Base-by-base conservation (phyloP, 2,797 vertebrate genomes). In the Artibeus lituratus region DNA sequence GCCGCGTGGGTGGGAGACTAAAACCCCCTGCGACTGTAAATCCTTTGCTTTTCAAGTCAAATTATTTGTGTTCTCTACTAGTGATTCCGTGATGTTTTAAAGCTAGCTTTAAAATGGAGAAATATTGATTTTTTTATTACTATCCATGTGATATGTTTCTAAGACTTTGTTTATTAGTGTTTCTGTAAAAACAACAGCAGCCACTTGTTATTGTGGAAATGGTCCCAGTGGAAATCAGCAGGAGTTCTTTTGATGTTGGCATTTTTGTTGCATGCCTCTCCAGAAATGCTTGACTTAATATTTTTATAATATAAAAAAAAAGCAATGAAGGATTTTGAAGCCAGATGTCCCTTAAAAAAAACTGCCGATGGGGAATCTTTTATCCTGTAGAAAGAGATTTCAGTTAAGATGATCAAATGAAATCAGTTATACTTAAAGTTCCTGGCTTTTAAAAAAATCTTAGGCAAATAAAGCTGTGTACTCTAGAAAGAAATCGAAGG, bases 281-380 rank as follows among this genome's bases (percentile, higher is more conserved):
- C 95, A 85, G 90, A 97, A 97, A 73, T 94, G 81, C 26, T 62
- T 91, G 86, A 87, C 65, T 96, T 78, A 93, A 55, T 88, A 92
- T 97, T 88, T 96, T 97, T 96, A 51, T 65, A 97, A 93, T 91
- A 6, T 14, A 55, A 55, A 21, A 95, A 95, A 95, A 96, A 97
- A 78, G 42, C 53, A 93, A 49, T 72, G 83, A 95, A 97, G 96
- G 3, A 62, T 73, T 93, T 96, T 67, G 95, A 95, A 86, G 59
- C 81, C 91, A 97, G 47, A 90, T 69, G 42, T 70, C 81, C 51
- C 81, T 92, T 85, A 8, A 67, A 80, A 91, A 47, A 86, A 85
- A 62, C 22, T 42, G 80, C 53, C 82, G 55, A 59, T 76, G 73
- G 92, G 37, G 49, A 92, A 95, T 55, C 32, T 78, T 73, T 47